Base-by-base conservation (phyloP, 2,888 invertebrate genomes). In the Athetis lepigone region DNA sequence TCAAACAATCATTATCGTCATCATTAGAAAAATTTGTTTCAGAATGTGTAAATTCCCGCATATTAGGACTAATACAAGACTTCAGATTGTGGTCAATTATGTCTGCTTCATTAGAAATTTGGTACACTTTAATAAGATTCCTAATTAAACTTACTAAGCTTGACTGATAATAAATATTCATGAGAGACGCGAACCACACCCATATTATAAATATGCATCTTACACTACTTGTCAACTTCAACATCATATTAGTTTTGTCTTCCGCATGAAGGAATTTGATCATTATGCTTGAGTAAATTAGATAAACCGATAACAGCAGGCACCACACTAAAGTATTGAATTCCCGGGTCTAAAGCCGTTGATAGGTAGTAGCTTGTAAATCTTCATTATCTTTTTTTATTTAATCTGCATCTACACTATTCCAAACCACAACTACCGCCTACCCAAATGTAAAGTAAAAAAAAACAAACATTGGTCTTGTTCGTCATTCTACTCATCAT, bases 131-230 rank as follows among this genome's bases (percentile, higher is more conserved):
- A 18, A 67, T 57, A 2, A 85, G 84, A 16, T 67, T 75, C 6
- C 71, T 62, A 4, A 73, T 83, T 1, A 83, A 60, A 70, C 86
- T 86, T 16, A 82, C 68, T 19, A 87, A 62, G 37, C 67, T 79
- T 0, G 83, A 80, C 21, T 81, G 84, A 47, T 83, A 85, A 21
- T 75, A 80, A 45, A 63, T 65, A 55, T 79, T 83, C 0, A 84
- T 64, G 4, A 84, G 55, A 60, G 65, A 85, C 0, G 88, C 83
- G 18, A 88, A 91, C 80, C 84, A 80, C 3, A 90, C 73, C 91
- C 91, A 91, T 13, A 81, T 65, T 21, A 89, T 80, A 4, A 90
- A 71, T 1, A 80, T 23, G 23, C 19, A 57, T 23, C 63, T 73
- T 0, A 69, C 47, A 1, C n/a, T 36, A 36, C 25, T 43, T 6